phyloP scores from a whole-genome alignment of 2,797 vertebrate species.

The Pseudopleuronectes americanus region DNA sequence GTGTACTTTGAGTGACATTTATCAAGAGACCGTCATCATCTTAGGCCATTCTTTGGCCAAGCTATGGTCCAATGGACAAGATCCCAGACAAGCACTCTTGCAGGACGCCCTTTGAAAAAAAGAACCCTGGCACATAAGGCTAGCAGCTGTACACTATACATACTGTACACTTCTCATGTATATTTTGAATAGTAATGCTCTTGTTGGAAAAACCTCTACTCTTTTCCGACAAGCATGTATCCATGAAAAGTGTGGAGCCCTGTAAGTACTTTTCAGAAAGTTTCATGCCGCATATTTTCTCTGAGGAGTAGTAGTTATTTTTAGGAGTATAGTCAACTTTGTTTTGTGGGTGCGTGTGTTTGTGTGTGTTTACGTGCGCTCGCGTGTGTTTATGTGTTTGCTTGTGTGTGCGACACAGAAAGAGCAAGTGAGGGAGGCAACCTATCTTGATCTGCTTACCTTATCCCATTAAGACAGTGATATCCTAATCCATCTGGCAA shows the following conservation, averaged over 20 bases:
- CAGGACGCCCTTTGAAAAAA: neutral
- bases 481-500: constrained; percentile 48
- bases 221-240: too few relatives aligned
- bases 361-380: too few relatives aligned
- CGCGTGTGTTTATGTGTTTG: neutral
- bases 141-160: too few relatives aligned
- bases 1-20: neutral
- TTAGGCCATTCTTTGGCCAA: neutral
- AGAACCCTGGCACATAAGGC: neutral
- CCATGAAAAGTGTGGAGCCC: too few relatives aligned
- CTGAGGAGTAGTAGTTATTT: too few relatives aligned
- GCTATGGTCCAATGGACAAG: neutral
- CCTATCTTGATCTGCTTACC: constrained; percentile 49
- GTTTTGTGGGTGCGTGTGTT: too few relatives aligned
- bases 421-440: constrained; percentile 26
- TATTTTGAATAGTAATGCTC: too few relatives aligned
- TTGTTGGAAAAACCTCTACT: too few relatives aligned
- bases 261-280: too few relatives aligned
- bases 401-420: neutral
- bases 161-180: too few relatives aligned
- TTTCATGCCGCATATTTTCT: too few relatives aligned
- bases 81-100: neutral
- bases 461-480: constrained; percentile 61
- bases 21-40: neutral
- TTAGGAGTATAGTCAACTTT: too few relatives aligned